These are phyloP conservation scores for Hyaena hyaena DNA, from an alignment of 2,113 vertebrate genomes.

Conservation along the genomic window DNA sequence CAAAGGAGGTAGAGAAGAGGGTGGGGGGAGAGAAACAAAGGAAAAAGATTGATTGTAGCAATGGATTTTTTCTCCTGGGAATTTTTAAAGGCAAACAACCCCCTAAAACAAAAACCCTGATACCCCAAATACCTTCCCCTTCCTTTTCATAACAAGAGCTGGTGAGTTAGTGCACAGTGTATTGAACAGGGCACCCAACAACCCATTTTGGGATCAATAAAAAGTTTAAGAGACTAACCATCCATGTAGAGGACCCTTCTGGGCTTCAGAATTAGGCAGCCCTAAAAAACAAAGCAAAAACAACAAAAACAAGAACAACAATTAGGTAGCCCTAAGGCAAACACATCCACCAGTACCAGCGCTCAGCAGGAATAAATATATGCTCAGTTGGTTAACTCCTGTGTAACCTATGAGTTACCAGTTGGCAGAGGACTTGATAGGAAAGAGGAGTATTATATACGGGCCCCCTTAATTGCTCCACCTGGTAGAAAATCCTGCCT, in stretches of 20 bases:
- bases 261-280: not conserved
- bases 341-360: not conserved
- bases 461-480: not conserved
- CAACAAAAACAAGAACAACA: no score
- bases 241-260: not conserved
- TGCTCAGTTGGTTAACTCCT: not conserved
- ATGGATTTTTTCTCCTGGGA: not conserved
- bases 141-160: not conserved
- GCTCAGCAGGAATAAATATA: not conserved
- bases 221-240: not conserved
- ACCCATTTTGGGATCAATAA: not conserved
- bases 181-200: not conserved
- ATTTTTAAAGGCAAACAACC: not conserved
- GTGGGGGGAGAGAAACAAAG: not conserved
- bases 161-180: not conserved
- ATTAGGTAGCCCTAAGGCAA: not conserved
- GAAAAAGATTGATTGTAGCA: not conserved
- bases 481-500: not conserved
- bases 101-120: not conserved
- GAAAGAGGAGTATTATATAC: not conserved
- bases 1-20: not conserved
- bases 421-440: not conserved
- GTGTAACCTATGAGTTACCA: not conserved
- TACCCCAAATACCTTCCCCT: not conserved
- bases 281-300: not conserved